Conservation (phyloP, 2,888 invertebrate species). For the Deilephila elpenor region DNA sequence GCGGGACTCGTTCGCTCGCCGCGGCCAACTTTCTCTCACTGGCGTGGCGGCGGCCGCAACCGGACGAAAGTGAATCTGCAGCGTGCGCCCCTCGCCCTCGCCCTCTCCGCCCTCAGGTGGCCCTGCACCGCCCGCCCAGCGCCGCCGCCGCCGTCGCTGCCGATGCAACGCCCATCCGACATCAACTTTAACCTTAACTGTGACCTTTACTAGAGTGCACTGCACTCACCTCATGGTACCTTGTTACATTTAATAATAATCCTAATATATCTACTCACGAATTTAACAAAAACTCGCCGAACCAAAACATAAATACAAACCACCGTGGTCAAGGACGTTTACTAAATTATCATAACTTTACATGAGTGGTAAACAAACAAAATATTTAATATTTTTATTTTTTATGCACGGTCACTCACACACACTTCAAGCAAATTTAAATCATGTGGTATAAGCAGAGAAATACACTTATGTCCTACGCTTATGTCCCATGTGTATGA, state of each 20-base stretch:
- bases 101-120: conserved; percentile 59
- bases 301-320: neutral
- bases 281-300: conserved; percentile 25
- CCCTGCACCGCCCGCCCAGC: conserved; percentile 69
- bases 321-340: neutral
- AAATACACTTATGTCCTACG: too few relatives aligned
- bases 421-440: too few relatives aligned
- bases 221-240: conserved; percentile 58
- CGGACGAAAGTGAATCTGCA: conserved; percentile 85
- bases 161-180: conserved; percentile 73
- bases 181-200: conserved; percentile 82
- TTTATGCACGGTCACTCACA: neutral
- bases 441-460: too few relatives aligned
- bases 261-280: neutral
- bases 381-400: too few relatives aligned
- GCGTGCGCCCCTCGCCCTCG: conserved; percentile 64
- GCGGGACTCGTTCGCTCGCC: conserved; percentile 83
- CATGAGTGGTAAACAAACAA: neutral
- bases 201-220: conserved; percentile 80
- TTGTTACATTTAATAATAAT: conserved; percentile 28
- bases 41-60: conserved; percentile 78
- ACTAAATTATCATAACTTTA: neutral
- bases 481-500: too few relatives aligned
- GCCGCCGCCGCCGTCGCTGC: conserved; percentile 51
- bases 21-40: conserved; percentile 85